These are phyloP conservation scores for Ctenopoma multispine DNA, from an alignment of 2,797 vertebrate genomes.

Conservation along the genomic window DNA sequence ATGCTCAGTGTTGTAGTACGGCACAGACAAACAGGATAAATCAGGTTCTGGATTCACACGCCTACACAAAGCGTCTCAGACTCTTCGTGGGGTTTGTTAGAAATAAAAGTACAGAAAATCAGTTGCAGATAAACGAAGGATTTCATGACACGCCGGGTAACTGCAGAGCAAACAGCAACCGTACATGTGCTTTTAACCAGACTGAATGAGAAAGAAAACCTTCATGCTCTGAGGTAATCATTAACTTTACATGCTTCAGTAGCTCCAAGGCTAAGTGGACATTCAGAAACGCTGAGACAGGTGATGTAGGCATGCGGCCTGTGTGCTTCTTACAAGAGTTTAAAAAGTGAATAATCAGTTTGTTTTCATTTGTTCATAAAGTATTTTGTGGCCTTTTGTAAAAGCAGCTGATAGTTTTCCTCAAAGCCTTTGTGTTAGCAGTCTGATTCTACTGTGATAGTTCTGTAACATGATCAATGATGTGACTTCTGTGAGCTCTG, in stretches of 20 bases:
- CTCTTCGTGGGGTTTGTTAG: too few species aligned
- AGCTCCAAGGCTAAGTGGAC: neutral
- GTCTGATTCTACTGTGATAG: constrained; percentile 25
- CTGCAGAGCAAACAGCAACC: too few species aligned
- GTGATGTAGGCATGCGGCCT: neutral
- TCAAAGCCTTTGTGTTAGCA: constrained; percentile 9
- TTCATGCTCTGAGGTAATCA: neutral
- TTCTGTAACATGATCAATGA: constrained; percentile 36
- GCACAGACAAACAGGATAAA: too few species aligned
- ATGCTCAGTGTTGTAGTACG: too few species aligned
- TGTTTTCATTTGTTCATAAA: neutral
- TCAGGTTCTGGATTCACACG: too few species aligned
- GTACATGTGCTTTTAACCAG: too few species aligned
- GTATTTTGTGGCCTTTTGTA: constrained; percentile 38
- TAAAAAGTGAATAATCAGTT: neutral
- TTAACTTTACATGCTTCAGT: neutral
- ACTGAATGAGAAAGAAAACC: too few species aligned
- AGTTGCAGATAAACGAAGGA: too few species aligned
- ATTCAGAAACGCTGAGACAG: neutral
- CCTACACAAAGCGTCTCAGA: too few species aligned
- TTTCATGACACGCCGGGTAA: too few species aligned
- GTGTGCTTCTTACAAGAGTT: neutral
- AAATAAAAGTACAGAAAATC: too few species aligned
- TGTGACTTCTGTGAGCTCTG: constrained; percentile 49
- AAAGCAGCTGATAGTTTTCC: constrained; percentile 23